These are phyloP conservation scores for Nomada fabriciana DNA, from an alignment of 2,888 invertebrate species.

Conservation along the genomic window DNA sequence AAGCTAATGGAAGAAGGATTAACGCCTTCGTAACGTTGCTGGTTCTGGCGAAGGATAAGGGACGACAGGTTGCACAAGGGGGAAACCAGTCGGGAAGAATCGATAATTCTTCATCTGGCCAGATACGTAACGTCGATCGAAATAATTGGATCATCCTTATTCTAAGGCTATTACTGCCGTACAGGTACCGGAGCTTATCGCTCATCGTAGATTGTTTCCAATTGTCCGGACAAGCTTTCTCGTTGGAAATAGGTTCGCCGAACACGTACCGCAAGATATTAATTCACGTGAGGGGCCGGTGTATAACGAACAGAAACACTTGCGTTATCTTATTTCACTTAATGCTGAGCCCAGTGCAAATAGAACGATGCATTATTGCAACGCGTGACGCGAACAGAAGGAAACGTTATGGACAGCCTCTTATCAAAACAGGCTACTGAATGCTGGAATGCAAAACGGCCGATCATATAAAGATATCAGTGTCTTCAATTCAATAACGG, in stretches of 20 bases:
- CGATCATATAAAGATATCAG: no score
- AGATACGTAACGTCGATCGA: constrained; percentile 58
- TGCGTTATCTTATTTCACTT: constrained; percentile 55
- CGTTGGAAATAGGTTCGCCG: constrained; percentile 9
- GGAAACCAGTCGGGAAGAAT: constrained; percentile 41
- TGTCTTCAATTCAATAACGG: no score
- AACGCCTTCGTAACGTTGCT: constrained; percentile 48
- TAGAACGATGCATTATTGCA: constrained; percentile 24
- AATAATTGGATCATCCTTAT: constrained; percentile 68
- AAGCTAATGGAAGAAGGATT: constrained; percentile 60
- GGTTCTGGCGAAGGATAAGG: constrained; percentile 50
- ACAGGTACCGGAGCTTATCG: constrained; percentile 52
- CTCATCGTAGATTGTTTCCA: constrained; percentile 62
- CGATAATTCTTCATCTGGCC: constrained; percentile 57
- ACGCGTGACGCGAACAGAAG: not conserved
- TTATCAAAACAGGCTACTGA: constrained; percentile 13
- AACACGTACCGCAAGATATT: constrained; percentile 48
- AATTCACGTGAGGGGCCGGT: constrained; percentile 46
- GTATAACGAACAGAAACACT: constrained; percentile 32
- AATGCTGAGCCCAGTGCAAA: constrained; percentile 37
- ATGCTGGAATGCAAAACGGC: not conserved
- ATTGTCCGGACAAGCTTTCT: constrained; percentile 53
- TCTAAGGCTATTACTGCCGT: constrained; percentile 54
- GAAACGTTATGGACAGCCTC: constrained; percentile 7
- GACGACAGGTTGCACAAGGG: constrained; percentile 51